Evolutionary conservation across 2,113 vertebrate genomes (phyloP).

Genomic region (Oncorhynchus masou): DNA sequence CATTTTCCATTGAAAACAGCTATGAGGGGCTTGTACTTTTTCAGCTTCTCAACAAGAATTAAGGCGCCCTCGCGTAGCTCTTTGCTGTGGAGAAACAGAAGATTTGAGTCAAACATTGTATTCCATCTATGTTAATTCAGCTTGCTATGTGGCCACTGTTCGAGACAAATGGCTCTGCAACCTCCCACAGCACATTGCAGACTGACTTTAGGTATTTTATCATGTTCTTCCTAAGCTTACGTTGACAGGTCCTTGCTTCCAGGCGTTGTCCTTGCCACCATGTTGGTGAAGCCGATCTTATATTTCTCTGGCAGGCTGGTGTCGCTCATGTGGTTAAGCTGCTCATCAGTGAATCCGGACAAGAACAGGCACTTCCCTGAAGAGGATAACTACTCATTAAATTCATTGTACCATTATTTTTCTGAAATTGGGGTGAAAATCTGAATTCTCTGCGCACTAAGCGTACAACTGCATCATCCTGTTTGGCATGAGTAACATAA

Average conservation of each 20-base stretch:
- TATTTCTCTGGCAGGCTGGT: constrained; percentile 88
- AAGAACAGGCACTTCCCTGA: constrained; percentile 98
- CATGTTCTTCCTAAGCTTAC: constrained; percentile 54
- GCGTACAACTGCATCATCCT: not conserved
- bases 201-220: not conserved
- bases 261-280: constrained; percentile 95
- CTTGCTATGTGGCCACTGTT: not conserved
- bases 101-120: constrained; percentile 18
- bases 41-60: constrained; percentile 94
- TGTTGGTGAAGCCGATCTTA: constrained; percentile 97
- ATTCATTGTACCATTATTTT: not conserved
- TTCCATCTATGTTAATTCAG: not conserved
- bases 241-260: constrained; percentile 96
- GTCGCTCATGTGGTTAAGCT: constrained; percentile 90
- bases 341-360: constrained; percentile 92
- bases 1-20: constrained; percentile 99
- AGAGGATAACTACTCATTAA: constrained; percentile 8
- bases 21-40: constrained; percentile 92
- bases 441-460: not conserved
- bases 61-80: constrained; percentile 96
- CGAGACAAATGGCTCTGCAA: not conserved
- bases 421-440: not conserved
- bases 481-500: not conserved
- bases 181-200: not conserved
- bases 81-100: constrained; percentile 78